Percentiles rank a stretch among this genome's conserved stretches.
Conservation (phyloP, 2,888 invertebrate species). For the Litoditis marina region DNA sequence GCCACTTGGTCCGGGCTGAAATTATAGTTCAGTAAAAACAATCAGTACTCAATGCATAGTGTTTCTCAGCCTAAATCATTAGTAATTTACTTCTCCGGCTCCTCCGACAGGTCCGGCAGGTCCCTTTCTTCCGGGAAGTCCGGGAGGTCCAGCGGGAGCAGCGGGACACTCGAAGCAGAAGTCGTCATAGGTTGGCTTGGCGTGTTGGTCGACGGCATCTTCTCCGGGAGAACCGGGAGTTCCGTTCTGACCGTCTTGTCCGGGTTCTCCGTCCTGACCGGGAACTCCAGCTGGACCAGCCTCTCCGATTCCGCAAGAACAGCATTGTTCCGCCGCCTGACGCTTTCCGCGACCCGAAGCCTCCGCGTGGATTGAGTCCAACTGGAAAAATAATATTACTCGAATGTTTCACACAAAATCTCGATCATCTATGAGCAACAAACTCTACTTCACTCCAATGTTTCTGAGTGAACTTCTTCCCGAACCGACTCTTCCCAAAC, state of each 20-base stretch:
- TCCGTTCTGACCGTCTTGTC: conserved; percentile 15
- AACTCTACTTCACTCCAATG: no score
- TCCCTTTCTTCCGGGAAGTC: conserved; percentile 18
- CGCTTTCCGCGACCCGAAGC: conserved; percentile 8
- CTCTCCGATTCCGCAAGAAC: conserved; percentile 11
- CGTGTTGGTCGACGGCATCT: conserved; percentile 15
- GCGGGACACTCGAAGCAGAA: conserved; percentile 17
- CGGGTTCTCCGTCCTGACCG: conserved; percentile 16
- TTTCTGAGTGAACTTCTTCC: no score
- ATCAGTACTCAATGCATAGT: no score
- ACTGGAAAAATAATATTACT: no score
- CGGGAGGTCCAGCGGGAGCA: conserved; percentile 15
- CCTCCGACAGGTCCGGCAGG: conserved; percentile 34
- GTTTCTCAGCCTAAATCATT: no score
- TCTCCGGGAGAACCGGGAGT: conserved; percentile 16
- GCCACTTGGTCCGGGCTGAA: conserved; percentile 14
- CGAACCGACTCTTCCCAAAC: no score
- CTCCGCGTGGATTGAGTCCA: no score
- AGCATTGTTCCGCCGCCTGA: conserved; percentile 1
- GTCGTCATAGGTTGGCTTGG: conserved; percentile 15
- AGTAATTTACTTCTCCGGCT: conserved; percentile 9
- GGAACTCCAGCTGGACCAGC: conserved; percentile 9
- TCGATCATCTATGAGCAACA: no score
- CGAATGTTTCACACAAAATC: no score
- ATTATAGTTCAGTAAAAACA: no score